Evolutionary conservation across 2,797 vertebrate genomes (phyloP).

Genomic region (Mormyrus proboscirostris): DNA sequence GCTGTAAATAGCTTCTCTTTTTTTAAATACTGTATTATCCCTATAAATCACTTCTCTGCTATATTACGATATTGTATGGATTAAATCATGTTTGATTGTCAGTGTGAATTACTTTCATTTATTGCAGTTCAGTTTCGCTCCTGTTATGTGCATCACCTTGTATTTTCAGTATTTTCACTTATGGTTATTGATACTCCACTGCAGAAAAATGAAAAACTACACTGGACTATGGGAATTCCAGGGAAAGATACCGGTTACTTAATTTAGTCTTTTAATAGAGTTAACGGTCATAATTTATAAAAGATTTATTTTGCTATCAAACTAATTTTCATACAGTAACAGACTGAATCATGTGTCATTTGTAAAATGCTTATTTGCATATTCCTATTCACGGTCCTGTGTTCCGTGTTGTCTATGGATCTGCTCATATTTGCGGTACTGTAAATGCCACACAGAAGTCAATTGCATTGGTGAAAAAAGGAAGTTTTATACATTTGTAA

Average conservation of each 20-base stretch:
- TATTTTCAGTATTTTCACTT: not conserved
- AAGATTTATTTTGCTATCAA: not conserved
- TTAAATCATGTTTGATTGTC: not conserved
- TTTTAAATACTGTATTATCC: not conserved
- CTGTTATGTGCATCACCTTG: not conserved
- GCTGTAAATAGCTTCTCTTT: conserved; percentile 18
- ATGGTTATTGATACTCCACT: not conserved
- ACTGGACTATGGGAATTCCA: not conserved
- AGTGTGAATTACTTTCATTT: not conserved
- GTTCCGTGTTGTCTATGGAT: not conserved
- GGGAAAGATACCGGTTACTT: not conserved
- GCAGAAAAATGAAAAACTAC: not conserved
- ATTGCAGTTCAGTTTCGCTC: not conserved
- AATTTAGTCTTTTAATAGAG: not conserved
- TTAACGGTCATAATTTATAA: not conserved
- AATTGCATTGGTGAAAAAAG: not conserved
- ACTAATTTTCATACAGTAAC: not conserved
- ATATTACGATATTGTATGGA: not conserved
- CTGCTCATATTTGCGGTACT: not conserved
- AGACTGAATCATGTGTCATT: not conserved
- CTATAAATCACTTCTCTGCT: not conserved
- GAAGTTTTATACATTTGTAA: not conserved
- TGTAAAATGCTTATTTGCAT: not conserved
- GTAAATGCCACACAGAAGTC: not conserved
- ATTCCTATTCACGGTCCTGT: not conserved